These are phyloP conservation scores for Sternarchorhynchus goeldii DNA, from an alignment of 2,797 vertebrate species.

Conservation along the genomic window DNA sequence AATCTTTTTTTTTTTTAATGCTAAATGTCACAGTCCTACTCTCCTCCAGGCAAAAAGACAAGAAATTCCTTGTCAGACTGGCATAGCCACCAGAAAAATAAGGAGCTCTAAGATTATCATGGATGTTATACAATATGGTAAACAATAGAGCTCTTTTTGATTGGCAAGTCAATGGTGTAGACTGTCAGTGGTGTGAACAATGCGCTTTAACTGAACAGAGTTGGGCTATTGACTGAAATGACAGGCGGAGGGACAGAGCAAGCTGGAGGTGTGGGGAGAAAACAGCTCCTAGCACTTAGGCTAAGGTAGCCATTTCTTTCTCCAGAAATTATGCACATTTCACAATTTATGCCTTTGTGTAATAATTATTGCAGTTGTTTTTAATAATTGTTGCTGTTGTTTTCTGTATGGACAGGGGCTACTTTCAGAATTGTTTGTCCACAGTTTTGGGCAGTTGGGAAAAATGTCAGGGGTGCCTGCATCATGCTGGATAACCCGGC, in stretches of 20 bases:
- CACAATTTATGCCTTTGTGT: too few relatives aligned
- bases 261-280: conserved; percentile 40
- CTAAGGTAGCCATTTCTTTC: conserved; percentile 32
- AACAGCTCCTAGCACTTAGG: conserved; percentile 34
- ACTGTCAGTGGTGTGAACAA: conserved; percentile 48
- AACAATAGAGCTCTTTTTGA: conserved; percentile 43
- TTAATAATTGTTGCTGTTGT: conserved; percentile 14
- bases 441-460: background rate
- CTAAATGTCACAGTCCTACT: conserved; percentile 16
- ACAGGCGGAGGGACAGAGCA: conserved; percentile 34
- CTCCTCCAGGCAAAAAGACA: conserved; percentile 32
- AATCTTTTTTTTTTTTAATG: background rate
- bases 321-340: conserved; percentile 34
- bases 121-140: conserved; percentile 41
- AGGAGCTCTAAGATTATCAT: conserved; percentile 50
- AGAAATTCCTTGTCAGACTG: conserved; percentile 29
- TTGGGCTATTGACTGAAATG: conserved; percentile 29
- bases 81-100: conserved; percentile 40
- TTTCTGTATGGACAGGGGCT: background rate
- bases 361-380: conserved; percentile 42
- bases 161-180: conserved; percentile 47
- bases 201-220: conserved; percentile 24
- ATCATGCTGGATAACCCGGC: background rate
- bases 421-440: background rate
- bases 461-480: background rate